A percentile compares a stretch with the other conserved stretches of the same genome.
phyloP scores from a whole-genome alignment of 2,113 vertebrate species.

The Hippocampus zosterae region DNA sequence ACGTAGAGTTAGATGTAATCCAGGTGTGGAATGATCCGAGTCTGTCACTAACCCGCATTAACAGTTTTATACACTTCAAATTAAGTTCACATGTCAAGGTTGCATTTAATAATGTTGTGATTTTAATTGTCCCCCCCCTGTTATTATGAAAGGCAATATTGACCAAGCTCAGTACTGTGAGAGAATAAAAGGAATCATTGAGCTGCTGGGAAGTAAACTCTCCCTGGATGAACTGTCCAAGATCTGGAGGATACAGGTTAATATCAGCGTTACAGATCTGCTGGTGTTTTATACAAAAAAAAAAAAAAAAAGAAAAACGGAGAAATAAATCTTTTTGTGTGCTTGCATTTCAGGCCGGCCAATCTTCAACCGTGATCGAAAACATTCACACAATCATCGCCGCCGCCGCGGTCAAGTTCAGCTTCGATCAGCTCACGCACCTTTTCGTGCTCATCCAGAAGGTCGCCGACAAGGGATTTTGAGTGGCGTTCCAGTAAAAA shows the following conservation, averaged over 20 bases:
- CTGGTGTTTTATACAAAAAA: background rate
- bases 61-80: too few relatives aligned
- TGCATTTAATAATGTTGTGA: background rate
- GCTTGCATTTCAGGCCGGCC: slow-evolving; percentile 79
- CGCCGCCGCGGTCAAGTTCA: slow-evolving; percentile 96
- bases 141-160: slow-evolving; percentile 83
- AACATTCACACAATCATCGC: slow-evolving; percentile 98
- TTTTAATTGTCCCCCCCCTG: slow-evolving; percentile 4
- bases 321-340: background rate
- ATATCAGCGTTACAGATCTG: background rate
- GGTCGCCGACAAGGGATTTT: slow-evolving; percentile 61
- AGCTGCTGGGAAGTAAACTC: slow-evolving; percentile 94
- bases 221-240: slow-evolving; percentile 96
- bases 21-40: too few relatives aligned
- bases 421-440: slow-evolving; percentile 93
- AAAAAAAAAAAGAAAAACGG: background rate
- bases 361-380: slow-evolving; percentile 97
- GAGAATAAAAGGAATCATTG: slow-evolving; percentile 98
- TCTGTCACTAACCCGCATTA: too few relatives aligned
- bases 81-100: background rate
- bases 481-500: background rate
- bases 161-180: slow-evolving; percentile 99
- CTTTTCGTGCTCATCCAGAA: slow-evolving; percentile 97
- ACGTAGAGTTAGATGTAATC: background rate
- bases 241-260: slow-evolving; percentile 98